Conservation (phyloP, 35 echinoderm and acorn worm genomes). For the Ophioderma brevispina region DNA sequence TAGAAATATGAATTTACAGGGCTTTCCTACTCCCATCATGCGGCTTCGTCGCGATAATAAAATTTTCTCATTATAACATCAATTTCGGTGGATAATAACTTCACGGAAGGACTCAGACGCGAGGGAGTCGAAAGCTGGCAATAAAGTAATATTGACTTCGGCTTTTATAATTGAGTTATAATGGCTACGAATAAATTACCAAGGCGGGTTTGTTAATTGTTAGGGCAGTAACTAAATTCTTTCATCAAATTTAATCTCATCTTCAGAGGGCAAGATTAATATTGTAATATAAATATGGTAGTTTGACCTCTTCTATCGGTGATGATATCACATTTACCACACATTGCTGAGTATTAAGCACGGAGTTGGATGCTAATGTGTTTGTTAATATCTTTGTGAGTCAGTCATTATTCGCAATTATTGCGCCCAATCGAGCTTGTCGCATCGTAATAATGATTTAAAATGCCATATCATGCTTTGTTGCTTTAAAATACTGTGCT, state of each 20-base stretch:
- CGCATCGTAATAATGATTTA: neutral
- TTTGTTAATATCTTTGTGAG: neutral
- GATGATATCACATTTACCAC: neutral
- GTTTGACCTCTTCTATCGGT: neutral
- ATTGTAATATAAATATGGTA: neutral
- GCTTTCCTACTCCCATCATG: too few species aligned
- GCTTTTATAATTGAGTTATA: neutral
- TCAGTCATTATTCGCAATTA: neutral
- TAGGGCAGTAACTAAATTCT: neutral
- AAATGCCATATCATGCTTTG: neutral
- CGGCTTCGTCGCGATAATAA: too few species aligned
- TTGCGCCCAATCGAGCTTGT: neutral
- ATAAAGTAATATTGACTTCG: neutral
- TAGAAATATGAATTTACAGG: too few species aligned
- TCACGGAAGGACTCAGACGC: neutral
- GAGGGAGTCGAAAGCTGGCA: neutral
- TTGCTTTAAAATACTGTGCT: neutral
- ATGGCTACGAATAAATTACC: neutral
- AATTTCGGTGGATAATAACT: neutral
- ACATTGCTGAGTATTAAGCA: neutral
- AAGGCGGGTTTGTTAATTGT: neutral
- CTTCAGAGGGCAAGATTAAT: neutral
- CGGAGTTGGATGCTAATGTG: neutral
- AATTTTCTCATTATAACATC: constrained; percentile 10
- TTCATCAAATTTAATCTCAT: neutral